Evolutionary conservation across 2,888 invertebrate species (phyloP).

Genomic region (Ligdia adustata): DNA sequence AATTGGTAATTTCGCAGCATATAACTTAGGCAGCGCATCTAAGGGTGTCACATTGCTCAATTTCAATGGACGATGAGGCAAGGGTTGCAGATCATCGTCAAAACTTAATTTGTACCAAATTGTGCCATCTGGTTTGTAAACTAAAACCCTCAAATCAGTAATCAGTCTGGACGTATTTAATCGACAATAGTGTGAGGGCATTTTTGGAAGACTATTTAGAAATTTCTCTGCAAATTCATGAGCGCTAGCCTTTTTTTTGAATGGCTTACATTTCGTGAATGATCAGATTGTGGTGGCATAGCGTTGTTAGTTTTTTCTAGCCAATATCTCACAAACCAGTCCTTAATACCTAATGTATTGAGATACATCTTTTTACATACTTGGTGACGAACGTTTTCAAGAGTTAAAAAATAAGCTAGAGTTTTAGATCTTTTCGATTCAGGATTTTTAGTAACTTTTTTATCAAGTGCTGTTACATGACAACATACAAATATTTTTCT

Average conservation of each 20-base stretch:
- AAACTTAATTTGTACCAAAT: slow-evolving; percentile 2
- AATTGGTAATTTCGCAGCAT: slow-evolving; percentile 18
- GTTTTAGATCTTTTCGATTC: slow-evolving; percentile 33
- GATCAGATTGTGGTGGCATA: slow-evolving; percentile 30
- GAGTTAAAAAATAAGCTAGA: slow-evolving; percentile 35
- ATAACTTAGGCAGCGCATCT: slow-evolving; percentile 17
- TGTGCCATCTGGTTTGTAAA: slow-evolving; percentile 1
- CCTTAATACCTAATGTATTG: slow-evolving; percentile 31
- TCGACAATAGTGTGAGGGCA: slow-evolving; percentile 37
- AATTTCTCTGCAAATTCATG: slow-evolving; percentile 31
- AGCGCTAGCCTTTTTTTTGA: too few relatives aligned
- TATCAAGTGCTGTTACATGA: too few relatives aligned
- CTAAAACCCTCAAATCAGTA: background rate
- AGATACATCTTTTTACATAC: slow-evolving; percentile 37
- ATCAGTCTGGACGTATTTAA: slow-evolving; percentile 25
- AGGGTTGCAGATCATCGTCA: slow-evolving; percentile 9
- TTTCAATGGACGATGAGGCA: slow-evolving; percentile 22
- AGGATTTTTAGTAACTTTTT: slow-evolving; percentile 31
- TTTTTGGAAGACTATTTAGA: slow-evolving; percentile 35
- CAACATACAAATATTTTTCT: too few relatives aligned
- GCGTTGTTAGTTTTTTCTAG: slow-evolving; percentile 32
- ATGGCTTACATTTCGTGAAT: too few relatives aligned
- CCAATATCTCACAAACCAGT: slow-evolving; percentile 36
- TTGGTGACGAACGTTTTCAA: slow-evolving; percentile 36
- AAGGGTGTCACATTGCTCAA: slow-evolving; percentile 9